phyloP scores from a whole-genome alignment of 2,888 invertebrate species.

The Desoria tigrina region DNA sequence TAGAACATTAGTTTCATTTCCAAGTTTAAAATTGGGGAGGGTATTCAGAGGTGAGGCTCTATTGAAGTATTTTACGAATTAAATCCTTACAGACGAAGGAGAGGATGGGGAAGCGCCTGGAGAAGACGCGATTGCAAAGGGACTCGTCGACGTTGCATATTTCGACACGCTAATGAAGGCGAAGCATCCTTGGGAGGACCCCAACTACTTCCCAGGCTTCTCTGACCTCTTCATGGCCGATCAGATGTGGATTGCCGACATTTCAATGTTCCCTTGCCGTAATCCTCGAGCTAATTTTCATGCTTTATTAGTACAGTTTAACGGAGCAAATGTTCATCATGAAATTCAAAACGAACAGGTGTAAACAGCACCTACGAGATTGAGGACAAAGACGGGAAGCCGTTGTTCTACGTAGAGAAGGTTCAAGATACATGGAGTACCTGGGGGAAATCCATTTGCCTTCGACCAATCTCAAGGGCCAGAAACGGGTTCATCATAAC shows the following conservation, averaged over 20 bases:
- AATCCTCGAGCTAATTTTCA: too few species aligned
- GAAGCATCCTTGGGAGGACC: slow-evolving; percentile 23
- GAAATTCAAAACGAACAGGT: neutral
- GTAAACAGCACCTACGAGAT: neutral
- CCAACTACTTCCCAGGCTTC: slow-evolving; percentile 26
- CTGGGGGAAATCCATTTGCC: neutral
- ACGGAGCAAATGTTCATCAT: neutral
- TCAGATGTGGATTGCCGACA: neutral
- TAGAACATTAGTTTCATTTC: too few species aligned
- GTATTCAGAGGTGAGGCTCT: neutral
- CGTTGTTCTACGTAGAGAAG: neutral
- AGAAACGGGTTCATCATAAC: neutral
- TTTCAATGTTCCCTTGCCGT: neutral
- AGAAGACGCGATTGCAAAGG: neutral
- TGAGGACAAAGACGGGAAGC: neutral
- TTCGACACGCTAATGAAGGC: slow-evolving; percentile 11
- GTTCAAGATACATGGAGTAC: neutral
- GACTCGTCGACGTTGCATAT: neutral
- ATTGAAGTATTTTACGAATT: neutral
- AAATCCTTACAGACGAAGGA: neutral
- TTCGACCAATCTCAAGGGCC: neutral
- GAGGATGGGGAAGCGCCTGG: neutral
- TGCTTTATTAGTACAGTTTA: too few species aligned
- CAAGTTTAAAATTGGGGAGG: too few species aligned
- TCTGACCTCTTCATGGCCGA: slow-evolving; percentile 10